Percentiles rank a stretch among this genome's conserved stretches.
These are phyloP conservation scores for Drosophila novamexicana DNA, from an alignment of 1,140 invertebrate species.

Conservation along the genomic window DNA sequence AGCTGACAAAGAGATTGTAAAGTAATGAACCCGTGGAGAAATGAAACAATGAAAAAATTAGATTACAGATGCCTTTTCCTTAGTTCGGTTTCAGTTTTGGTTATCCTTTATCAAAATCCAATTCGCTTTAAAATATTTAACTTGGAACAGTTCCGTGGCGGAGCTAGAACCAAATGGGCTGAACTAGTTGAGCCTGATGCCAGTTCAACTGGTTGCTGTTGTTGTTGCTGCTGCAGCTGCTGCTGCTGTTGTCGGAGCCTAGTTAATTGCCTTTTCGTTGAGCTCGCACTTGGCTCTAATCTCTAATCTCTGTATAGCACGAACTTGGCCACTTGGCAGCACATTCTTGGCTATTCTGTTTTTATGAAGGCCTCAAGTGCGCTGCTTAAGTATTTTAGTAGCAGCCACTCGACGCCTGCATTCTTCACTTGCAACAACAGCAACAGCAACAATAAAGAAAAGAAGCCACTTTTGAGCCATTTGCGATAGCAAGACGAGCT, in stretches of 20 bases:
- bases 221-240: constrained; percentile 17
- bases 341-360: constrained; percentile 68
- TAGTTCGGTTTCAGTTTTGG: too few species aligned
- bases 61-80: too few species aligned
- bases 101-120: too few species aligned
- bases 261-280: constrained; percentile 34
- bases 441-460: constrained; percentile 32
- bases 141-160: too few species aligned
- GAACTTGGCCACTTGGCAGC: constrained; percentile 78
- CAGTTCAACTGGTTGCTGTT: constrained; percentile 31
- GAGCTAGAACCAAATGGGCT: too few species aligned
- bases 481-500: constrained; percentile 73
- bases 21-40: too few species aligned
- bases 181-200: neutral
- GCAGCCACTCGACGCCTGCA: constrained; percentile 71
- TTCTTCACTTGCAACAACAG: constrained; percentile 56
- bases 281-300: constrained; percentile 46
- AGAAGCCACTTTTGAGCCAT: constrained; percentile 74
- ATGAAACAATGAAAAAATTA: too few species aligned
- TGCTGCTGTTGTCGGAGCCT: constrained; percentile 16
- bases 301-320: constrained; percentile 72
- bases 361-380: constrained; percentile 68
- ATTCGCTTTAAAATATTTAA: too few species aligned
- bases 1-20: too few species aligned
- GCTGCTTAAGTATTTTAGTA: constrained; percentile 72